Conservation (phyloP, 2,113 vertebrate genomes). For the Pontoporia blainvillei region DNA sequence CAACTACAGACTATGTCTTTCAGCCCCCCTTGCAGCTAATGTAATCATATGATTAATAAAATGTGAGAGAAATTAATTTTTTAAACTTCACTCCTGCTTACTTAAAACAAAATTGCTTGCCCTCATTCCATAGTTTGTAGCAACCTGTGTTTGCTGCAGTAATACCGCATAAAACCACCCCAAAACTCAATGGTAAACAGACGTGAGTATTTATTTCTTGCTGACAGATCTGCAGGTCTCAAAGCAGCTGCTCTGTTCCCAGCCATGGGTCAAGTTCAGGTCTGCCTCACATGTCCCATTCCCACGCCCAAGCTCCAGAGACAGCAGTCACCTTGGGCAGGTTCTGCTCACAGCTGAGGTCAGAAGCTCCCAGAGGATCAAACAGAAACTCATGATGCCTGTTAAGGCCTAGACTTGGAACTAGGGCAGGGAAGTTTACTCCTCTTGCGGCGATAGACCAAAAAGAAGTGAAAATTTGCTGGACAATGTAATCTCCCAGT, state of each 20-base stretch:
- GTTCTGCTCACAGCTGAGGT: not conserved
- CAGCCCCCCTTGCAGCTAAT: conserved; percentile 43
- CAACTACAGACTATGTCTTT: not conserved
- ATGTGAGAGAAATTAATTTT: not conserved
- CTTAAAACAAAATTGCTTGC: not conserved
- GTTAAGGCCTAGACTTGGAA: not conserved
- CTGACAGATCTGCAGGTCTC: not conserved
- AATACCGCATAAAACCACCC: not conserved
- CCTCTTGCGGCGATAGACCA: not conserved
- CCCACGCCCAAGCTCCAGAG: not conserved
- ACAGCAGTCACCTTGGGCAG: not conserved
- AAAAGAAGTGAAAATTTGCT: not conserved
- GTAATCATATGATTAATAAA: not conserved
- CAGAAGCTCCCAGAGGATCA: not conserved
- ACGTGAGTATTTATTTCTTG: not conserved
- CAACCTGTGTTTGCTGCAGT: not conserved
- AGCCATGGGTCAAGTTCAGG: not conserved
- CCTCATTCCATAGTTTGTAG: not conserved
- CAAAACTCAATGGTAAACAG: not conserved
- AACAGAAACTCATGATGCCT: not conserved
- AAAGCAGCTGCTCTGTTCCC: not conserved
- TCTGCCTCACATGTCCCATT: not conserved
- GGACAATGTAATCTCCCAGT: not conserved
- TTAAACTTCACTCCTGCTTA: not conserved
- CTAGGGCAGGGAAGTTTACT: not conserved